Base-by-base conservation (phyloP, 2,113 vertebrate species). In the Toxotes jaculatrix region DNA sequence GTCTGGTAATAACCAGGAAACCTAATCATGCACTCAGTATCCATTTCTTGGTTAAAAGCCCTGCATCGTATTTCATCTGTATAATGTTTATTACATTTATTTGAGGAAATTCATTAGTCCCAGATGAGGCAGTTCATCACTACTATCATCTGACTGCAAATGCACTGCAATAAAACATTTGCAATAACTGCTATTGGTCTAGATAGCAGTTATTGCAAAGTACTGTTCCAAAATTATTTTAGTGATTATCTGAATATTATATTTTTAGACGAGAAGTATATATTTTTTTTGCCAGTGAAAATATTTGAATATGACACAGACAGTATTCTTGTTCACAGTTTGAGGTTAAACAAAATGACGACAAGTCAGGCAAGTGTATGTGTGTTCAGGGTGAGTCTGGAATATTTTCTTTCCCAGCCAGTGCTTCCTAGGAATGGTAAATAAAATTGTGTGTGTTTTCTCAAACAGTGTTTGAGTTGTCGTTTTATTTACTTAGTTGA, bases 331-430 rank as follows among this genome's bases (percentile, higher is more conserved):
- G 53, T 34, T 47, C 11, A 31, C 55, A 2, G 19, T 74, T 63
- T 45, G 56, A 79, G 70, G 36, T 32, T 21, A 13, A 78, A 69
- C 3, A 68, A 36, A 66, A 59, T 40, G 38, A 40, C 38, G 47
- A 43, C 45, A 0, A 36, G 42, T 27, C 31, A 17, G n/a, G 17
- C 4, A 13, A 47, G 78, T 53, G 62, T 55, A 7, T 43, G 73
- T 83, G 80, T 66, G 12, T 72, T 84, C 12, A 84, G 80, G 83
- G 83, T 69, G 83, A 69, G 83, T 74, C 74, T 59, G 65, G 57
- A 84, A 86, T 70, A 57, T 27, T 72, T 56, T 19, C 6, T 11
- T 17, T 51, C 63, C 38, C 38, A 77, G 66, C 14, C 12, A 13
- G 40, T 8, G 59, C 36, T 71, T 79, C 31, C 21, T 56, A n/a